Base-by-base conservation (phyloP, 2,888 invertebrate species). In the Spodoptera littoralis region DNA sequence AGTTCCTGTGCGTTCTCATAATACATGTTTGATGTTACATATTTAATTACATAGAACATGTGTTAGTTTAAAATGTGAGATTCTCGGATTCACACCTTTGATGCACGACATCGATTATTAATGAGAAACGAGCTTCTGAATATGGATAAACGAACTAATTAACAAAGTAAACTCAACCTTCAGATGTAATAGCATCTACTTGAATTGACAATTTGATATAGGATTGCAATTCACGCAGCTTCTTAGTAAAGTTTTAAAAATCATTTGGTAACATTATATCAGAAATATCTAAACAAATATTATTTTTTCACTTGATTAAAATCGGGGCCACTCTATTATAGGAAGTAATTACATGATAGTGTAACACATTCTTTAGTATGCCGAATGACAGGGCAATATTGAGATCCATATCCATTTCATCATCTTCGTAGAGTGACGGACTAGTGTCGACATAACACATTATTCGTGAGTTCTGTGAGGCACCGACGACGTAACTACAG, bases 71-170 rank as follows among this genome's bases (percentile, higher is more conserved):
- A 79, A 79, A 77, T 80, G 79, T 83, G 86, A 84, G 78, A 78
- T 89, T 81, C 86, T 81, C 70, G 79, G 87, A 89, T 89, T 82
- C 65, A 70, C 65, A 74, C 75, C 88, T 90, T 92, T 91, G 88
- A 92, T 88, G 89, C 83, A 84, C 79, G 77, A 83, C 84, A 88
- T 85, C 90, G 87, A 90, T 88, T 88, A 89, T 88, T 88, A 88
- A 90, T 87, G 87, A 83, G 80, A 64, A 84, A 83, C 85, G 83
- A 67, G 74, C 85, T 86, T 88, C 18, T 87, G 84, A 87, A 83
- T 81, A 80, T 75, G 76, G 65, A 79, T 84, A 86, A 88, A 86
- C 2, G 86, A 88, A 86, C 84, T 80, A 76, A 79, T 76, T 80
- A 87, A 87, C 90, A 88, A 89, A 86, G 80, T 78, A 77, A 75